Evolutionary conservation across 2,797 vertebrate genomes (phyloP).

Genomic region (Manis crassicaudata): DNA sequence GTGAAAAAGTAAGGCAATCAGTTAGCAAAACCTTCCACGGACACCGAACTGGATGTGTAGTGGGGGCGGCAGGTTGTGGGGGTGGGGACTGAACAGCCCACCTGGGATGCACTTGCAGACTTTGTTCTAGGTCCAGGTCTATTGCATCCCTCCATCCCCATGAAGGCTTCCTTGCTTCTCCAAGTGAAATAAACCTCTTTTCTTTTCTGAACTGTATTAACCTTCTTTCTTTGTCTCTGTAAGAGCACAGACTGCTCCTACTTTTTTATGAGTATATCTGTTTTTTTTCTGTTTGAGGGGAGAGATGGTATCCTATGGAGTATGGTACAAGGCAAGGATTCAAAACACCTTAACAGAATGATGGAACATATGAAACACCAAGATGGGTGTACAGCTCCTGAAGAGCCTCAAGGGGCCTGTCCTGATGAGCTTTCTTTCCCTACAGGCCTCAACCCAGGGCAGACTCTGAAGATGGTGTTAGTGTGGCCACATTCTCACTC

Average conservation of each 20-base stretch:
- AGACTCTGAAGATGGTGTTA: not conserved
- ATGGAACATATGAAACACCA: not conserved
- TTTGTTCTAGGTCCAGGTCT: not conserved
- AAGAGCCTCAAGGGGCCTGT: not conserved
- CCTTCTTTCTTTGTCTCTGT: not conserved
- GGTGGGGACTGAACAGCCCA: not conserved
- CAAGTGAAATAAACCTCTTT: constrained; percentile 41
- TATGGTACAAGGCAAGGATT: constrained; percentile 2
- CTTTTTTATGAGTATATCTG: not conserved
- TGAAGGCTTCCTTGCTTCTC: not conserved
- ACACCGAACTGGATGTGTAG: not conserved
- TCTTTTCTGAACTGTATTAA: not conserved
- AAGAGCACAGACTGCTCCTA: not conserved
- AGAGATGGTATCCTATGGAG: not conserved
- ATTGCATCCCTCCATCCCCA: not conserved
- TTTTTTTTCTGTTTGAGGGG: not conserved
- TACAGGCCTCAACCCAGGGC: not conserved
- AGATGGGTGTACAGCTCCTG: not conserved
- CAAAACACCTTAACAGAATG: constrained; percentile 10
- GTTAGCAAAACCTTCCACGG: not conserved
- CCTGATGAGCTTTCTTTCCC: not conserved
- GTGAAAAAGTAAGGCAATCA: not conserved
- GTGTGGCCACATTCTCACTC: not conserved
- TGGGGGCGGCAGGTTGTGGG: not conserved
- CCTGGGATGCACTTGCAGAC: not conserved